Percentiles rank a stretch among this genome's conserved stretches.
These are phyloP conservation scores for Vanacampus margaritifer DNA, from an alignment of 2,113 vertebrate genomes.

Conservation along the genomic window DNA sequence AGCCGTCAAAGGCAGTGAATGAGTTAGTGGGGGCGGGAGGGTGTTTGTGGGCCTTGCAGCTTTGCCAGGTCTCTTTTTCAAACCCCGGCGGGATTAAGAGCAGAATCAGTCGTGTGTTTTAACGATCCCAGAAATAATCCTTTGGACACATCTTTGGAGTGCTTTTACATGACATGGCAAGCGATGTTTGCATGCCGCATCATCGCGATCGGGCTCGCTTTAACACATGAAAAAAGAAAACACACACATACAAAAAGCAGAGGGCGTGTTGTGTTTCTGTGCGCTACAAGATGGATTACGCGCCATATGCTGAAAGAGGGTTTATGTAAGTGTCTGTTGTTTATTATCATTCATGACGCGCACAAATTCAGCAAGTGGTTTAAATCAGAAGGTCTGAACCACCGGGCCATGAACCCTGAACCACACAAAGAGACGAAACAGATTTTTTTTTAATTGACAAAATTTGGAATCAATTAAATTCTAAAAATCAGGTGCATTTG, in stretches of 20 bases:
- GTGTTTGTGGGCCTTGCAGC: neutral
- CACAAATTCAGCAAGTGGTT: neutral
- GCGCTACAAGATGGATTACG: constrained; percentile 33
- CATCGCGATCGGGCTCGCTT: constrained; percentile 14
- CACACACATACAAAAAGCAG: constrained; percentile 4
- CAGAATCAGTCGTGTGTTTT: constrained; percentile 24
- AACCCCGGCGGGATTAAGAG: constrained; percentile 24
- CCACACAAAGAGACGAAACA: too few relatives aligned
- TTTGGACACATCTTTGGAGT: constrained; percentile 40
- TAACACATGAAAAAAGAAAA: constrained; percentile 23
- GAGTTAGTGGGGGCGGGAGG: neutral
- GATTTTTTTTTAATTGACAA: too few relatives aligned
- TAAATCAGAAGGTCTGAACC: neutral
- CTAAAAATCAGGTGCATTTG: too few relatives aligned
- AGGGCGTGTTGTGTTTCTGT: constrained; percentile 22
- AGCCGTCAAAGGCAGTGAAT: too few relatives aligned
- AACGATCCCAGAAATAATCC: constrained; percentile 42
- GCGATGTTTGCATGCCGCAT: constrained; percentile 24
- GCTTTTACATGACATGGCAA: constrained; percentile 28
- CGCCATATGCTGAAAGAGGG: constrained; percentile 30
- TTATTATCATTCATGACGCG: constrained; percentile 9
- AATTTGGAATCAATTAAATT: too few relatives aligned
- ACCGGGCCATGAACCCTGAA: too few relatives aligned
- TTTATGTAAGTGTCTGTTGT: constrained; percentile 41
- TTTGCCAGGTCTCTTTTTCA: constrained; percentile 16